These are phyloP conservation scores for Acleris sparsana DNA, from an alignment of 2,888 invertebrate species.

Conservation along the genomic window DNA sequence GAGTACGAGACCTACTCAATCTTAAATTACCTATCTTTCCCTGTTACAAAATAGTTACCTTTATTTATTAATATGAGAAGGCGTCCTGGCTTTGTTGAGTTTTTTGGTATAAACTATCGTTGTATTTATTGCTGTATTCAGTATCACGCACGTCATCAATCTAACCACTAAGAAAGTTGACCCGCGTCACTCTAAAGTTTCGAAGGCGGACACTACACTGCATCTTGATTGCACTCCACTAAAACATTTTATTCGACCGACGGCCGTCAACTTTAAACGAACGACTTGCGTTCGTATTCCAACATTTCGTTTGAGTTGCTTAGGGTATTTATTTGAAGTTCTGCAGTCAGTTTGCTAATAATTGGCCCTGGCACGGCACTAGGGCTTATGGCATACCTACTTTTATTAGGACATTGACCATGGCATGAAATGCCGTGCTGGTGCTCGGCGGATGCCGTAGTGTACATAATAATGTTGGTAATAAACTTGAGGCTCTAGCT, in stretches of 20 bases:
- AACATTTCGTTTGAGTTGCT: too few relatives aligned
- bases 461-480: too few relatives aligned
- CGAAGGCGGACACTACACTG: conserved; percentile 76
- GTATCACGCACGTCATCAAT: conserved; percentile 60
- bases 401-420: too few relatives aligned
- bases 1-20: conserved; percentile 12
- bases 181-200: conserved; percentile 75
- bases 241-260: conserved; percentile 30
- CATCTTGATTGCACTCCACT: conserved; percentile 50
- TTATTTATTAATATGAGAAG: conserved; percentile 19
- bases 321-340: too few relatives aligned
- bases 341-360: too few relatives aligned
- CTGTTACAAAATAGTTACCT: conserved; percentile 3
- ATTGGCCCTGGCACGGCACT: too few relatives aligned
- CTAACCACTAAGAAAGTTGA: conserved; percentile 76
- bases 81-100: conserved; percentile 8
- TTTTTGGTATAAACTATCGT: background rate
- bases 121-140: conserved; percentile 66
- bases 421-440: too few relatives aligned
- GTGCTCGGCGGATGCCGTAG: too few relatives aligned
- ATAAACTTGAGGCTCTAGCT: too few relatives aligned
- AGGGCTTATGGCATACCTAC: too few relatives aligned
- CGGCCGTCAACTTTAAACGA: too few relatives aligned
- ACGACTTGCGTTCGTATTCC: too few relatives aligned
- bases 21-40: background rate